phyloP scores from a whole-genome alignment of 1,140 invertebrate genomes.

The Solenopsis invicta region DNA sequence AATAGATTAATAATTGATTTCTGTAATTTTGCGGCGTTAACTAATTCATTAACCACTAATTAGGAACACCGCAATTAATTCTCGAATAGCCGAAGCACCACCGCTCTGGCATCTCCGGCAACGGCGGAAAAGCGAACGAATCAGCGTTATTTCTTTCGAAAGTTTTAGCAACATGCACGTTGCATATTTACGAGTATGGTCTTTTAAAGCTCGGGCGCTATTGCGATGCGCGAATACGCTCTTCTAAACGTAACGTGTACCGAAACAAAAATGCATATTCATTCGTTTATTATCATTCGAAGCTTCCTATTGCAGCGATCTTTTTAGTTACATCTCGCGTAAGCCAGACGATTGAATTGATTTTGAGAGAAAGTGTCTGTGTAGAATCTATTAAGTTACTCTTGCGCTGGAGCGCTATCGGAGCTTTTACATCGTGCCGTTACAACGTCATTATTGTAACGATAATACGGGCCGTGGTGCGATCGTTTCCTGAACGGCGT shows the following conservation, averaged over 20 bases:
- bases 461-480: constrained; percentile 30
- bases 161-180: neutral
- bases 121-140: neutral
- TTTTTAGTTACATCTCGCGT: neutral
- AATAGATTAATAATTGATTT: constrained; percentile 53
- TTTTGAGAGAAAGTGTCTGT: neutral
- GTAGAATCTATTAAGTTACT: constrained; percentile 28
- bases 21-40: constrained; percentile 13
- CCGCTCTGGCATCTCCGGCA: neutral
- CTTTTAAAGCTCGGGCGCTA: constrained; percentile 45
- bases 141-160: neutral
- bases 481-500: constrained; percentile 38
- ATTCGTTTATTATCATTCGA: constrained; percentile 43
- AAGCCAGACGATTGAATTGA: constrained; percentile 6
- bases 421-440: neutral
- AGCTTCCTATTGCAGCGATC: neutral
- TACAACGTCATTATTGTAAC: constrained; percentile 52
- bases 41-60: constrained; percentile 43
- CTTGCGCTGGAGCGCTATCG: neutral
- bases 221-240: constrained; percentile 7
- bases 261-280: constrained; percentile 44
- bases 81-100: neutral
- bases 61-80: constrained; percentile 51
- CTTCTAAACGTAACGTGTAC: constrained; percentile 17
- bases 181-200: constrained; percentile 61